Conservation (phyloP, 2,113 vertebrate genomes). For the Trichechus manatus region DNA sequence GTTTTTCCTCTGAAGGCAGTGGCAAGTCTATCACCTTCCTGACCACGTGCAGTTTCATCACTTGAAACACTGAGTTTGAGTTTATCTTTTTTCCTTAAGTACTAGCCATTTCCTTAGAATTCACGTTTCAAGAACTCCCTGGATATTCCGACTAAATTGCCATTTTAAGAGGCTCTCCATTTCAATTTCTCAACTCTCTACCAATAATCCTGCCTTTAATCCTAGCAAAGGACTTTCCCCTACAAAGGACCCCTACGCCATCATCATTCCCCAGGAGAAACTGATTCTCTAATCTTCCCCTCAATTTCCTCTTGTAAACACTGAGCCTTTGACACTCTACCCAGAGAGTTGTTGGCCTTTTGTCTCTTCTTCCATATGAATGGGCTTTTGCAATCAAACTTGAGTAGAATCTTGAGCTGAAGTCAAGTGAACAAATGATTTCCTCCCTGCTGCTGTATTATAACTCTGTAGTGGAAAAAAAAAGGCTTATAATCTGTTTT, state of each 20-base stretch:
- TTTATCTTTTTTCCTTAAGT: constrained; percentile 60
- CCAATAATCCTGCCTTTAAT: constrained; percentile 67
- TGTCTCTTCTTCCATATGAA: constrained; percentile 50
- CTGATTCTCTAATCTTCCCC: constrained; percentile 67
- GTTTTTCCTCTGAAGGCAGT: not conserved
- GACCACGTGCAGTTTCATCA: not conserved
- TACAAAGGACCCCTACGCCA: constrained; percentile 31
- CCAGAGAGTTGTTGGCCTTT: constrained; percentile 39
- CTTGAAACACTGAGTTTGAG: constrained; percentile 25
- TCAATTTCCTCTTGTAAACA: constrained; percentile 66
- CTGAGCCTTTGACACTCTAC: constrained; percentile 49
- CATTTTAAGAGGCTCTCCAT: constrained; percentile 58
- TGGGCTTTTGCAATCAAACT: constrained; percentile 57
- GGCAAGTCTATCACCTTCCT: not conserved
- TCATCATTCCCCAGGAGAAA: constrained; percentile 55
- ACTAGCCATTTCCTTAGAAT: constrained; percentile 48
- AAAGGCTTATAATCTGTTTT: constrained; percentile 43
- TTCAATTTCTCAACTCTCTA: constrained; percentile 67
- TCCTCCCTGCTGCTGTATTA: not conserved
- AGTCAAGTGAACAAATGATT: constrained; percentile 48
- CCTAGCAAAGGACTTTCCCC: constrained; percentile 58
- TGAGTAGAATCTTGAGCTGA: constrained; percentile 54
- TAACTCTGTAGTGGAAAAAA: not conserved
- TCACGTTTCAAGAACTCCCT: constrained; percentile 58
- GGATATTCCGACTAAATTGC: not conserved